Base-by-base conservation (phyloP, 2,888 invertebrate genomes). In the Anthoptus insignis region DNA sequence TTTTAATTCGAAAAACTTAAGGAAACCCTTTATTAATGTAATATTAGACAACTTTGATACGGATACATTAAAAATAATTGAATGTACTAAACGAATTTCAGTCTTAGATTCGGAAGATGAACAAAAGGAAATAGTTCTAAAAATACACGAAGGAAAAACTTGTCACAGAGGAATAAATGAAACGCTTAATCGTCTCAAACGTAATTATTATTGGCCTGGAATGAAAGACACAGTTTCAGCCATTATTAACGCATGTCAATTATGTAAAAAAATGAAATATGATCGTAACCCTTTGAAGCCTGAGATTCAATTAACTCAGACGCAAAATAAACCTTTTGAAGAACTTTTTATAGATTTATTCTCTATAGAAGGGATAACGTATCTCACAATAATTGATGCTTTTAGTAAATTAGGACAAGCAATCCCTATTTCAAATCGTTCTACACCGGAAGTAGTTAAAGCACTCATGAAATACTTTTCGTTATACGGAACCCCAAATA, bases 231-330 rank as follows among this genome's bases (percentile, higher is more conserved):
- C 68, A 11, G 60, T 73, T 19, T 9, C 67, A 0, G 24, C 50
- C 14, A 37, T 70, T n/a, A 75, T 77, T 32, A 76, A 76, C 49
- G 9, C 64, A 0, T 78, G 78, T 39, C 72, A 76, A 32, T 0
- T 13, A 1, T 78, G 76, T 59, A 67, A 67, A 63, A 59, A 22
- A 60, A 74, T 65, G 52, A 70, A 72, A 57, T 72, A 72, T 19
- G 70, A 68, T 37, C 27, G 69, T 7, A 58, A 22, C 37, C 76
- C 78, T 0, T 22, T 0, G 14, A 56, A 16, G 16, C 56, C 39
- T 13, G 22, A 24, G 1, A 42, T 66, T 16, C 58, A 64, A 54
- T 13, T 67, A 16, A 58, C 69, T 0, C 64, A 66, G 54, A 66
- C 54, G 4, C 64, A 69, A 39, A 21, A 21, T 21, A 61, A 13